These are phyloP conservation scores for Numenius phaeopus DNA, from an alignment of 2,797 vertebrate species.

Conservation along the genomic window DNA sequence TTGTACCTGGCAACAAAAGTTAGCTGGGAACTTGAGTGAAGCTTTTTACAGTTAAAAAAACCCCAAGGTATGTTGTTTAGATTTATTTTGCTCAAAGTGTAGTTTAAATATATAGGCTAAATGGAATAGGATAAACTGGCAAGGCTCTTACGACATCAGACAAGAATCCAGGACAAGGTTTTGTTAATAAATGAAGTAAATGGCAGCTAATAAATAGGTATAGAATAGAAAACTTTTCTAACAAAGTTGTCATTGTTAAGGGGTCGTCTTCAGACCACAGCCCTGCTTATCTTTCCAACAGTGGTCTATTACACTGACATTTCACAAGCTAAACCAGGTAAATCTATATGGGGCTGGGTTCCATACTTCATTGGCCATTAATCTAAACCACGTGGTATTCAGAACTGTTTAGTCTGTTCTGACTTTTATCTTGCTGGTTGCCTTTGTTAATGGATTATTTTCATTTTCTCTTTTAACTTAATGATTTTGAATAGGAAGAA, in stretches of 20 bases:
- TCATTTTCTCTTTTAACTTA: constrained; percentile 9
- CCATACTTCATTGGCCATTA: constrained; percentile 24
- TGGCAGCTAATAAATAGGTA: neutral
- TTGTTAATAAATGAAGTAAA: neutral
- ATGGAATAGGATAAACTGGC: neutral
- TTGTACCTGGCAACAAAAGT: neutral
- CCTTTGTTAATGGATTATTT: constrained; percentile 24
- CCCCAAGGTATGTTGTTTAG: neutral
- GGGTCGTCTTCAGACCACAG: neutral
- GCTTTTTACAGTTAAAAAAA: neutral
- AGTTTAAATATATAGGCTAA: neutral
- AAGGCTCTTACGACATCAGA: neutral
- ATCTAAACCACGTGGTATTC: neutral
- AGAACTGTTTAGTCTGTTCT: neutral
- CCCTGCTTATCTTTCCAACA: constrained; percentile 8
- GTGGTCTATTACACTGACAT: neutral
- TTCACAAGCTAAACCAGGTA: constrained; percentile 20
- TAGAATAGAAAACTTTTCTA: neutral
- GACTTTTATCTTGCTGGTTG: constrained; percentile 12
- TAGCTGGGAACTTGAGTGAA: neutral
- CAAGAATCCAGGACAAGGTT: neutral
- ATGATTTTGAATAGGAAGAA: neutral
- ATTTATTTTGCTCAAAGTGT: neutral
- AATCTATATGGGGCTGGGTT: neutral
- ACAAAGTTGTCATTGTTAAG: constrained; percentile 19